phyloP scores from a whole-genome alignment of 2,113 vertebrate genomes.

The Paratilapia polleni region DNA sequence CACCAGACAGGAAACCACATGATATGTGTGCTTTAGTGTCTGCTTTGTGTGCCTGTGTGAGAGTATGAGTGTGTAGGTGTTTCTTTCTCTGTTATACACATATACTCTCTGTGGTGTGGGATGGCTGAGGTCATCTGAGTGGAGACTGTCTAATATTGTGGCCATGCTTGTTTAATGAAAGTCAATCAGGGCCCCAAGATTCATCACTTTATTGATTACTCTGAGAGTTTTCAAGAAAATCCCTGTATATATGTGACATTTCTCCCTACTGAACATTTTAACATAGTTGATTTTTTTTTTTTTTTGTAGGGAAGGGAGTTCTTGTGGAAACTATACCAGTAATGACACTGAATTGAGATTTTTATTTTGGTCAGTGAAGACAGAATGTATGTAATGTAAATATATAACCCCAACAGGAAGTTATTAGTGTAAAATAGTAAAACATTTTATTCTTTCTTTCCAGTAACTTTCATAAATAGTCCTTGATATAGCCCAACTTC shows the following conservation, averaged over 20 bases:
- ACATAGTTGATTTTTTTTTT: neutral
- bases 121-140: slow-evolving; percentile 71
- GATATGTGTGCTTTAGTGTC: slow-evolving; percentile 69
- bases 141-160: slow-evolving; percentile 53
- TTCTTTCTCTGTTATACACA: slow-evolving; percentile 71
- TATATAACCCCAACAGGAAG: neutral
- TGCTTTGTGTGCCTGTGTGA: slow-evolving; percentile 48
- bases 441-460: slow-evolving; percentile 17
- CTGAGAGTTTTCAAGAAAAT: slow-evolving; percentile 29
- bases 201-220: slow-evolving; percentile 55
- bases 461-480: slow-evolving; percentile 19
- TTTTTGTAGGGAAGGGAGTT: neutral
- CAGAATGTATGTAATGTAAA: neutral
- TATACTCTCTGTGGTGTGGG: slow-evolving; percentile 62
- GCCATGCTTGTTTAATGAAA: slow-evolving; percentile 44
- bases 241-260: slow-evolving; percentile 37
- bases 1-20: slow-evolving; percentile 80
- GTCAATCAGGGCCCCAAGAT: slow-evolving; percentile 39
- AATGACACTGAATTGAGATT: neutral
- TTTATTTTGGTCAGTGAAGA: neutral
- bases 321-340: neutral
- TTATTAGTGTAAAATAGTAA: neutral
- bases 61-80: slow-evolving; percentile 62
- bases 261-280: neutral
- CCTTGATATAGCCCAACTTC: slow-evolving; percentile 2